These are phyloP conservation scores for Crotalus horridus DNA, from an alignment of 2,113 vertebrate genomes.

Conservation along the genomic window DNA sequence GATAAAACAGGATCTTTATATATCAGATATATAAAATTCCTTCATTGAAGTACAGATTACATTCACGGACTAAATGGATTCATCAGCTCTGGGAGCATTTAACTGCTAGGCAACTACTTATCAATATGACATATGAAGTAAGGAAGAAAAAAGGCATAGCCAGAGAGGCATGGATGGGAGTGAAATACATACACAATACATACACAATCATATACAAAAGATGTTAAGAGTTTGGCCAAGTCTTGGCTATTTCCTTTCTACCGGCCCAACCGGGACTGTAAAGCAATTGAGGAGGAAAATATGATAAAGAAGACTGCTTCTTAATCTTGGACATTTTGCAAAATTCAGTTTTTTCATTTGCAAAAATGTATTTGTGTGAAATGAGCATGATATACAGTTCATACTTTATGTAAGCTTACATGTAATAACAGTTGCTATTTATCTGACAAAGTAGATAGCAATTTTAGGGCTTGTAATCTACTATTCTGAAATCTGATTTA, in stretches of 20 bases:
- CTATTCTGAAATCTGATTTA: slow-evolving; percentile 14
- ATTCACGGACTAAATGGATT: not conserved
- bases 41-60: not conserved
- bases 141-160: not conserved
- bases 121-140: not conserved
- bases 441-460: not conserved
- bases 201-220: not conserved
- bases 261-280: too few species aligned
- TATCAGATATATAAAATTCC: not conserved
- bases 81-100: not conserved
- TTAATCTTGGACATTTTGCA: slow-evolving; percentile 40
- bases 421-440: not conserved
- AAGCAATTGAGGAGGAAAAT: not conserved
- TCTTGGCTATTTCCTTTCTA: not conserved
- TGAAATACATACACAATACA: not conserved
- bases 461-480: not conserved
- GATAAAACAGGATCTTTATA: not conserved
- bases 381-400: not conserved
- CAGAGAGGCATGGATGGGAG: not conserved
- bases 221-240: not conserved
- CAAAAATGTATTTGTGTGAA: not conserved
- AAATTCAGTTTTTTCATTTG: slow-evolving; percentile 31
- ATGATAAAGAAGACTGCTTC: not conserved
- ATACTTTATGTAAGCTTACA: not conserved
- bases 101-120: not conserved